phyloP scores from a whole-genome alignment of 2,888 invertebrate genomes.

The Apamea epomidion region DNA sequence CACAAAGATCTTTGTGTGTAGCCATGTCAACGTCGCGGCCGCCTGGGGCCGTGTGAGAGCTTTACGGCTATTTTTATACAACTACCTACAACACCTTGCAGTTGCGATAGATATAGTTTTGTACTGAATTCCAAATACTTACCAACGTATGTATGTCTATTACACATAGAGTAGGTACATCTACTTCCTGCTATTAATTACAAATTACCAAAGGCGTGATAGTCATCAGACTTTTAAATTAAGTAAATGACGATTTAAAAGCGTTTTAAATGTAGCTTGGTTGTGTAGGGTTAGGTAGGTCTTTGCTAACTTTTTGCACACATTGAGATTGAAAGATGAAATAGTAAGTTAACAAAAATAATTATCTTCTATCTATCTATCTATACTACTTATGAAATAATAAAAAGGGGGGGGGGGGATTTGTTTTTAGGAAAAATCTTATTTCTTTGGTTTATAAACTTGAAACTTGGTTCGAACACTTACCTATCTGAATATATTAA shows the following conservation, averaged over 20 bases:
- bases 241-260: background rate
- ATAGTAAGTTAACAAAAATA: background rate
- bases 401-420: too few species aligned
- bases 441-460: too few species aligned
- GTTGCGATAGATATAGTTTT: background rate
- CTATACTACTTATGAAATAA: too few species aligned
- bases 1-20: conserved; percentile 55
- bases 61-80: conserved; percentile 60
- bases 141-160: background rate
- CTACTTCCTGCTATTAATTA: background rate
- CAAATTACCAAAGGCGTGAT: background rate
- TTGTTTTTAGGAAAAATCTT: too few species aligned
- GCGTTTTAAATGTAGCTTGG: too few species aligned
- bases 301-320: background rate
- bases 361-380: background rate
- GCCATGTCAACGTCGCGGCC: conserved; percentile 44
- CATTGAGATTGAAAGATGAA: background rate
- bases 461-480: too few species aligned
- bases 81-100: conserved; percentile 23
- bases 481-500: too few species aligned
- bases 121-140: background rate
- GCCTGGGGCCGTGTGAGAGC: conserved; percentile 57
- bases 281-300: too few species aligned
- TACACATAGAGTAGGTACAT: background rate
- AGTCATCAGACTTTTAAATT: background rate